Conservation (phyloP, 2,113 vertebrate species). For the Chaenocephalus aceratus region DNA sequence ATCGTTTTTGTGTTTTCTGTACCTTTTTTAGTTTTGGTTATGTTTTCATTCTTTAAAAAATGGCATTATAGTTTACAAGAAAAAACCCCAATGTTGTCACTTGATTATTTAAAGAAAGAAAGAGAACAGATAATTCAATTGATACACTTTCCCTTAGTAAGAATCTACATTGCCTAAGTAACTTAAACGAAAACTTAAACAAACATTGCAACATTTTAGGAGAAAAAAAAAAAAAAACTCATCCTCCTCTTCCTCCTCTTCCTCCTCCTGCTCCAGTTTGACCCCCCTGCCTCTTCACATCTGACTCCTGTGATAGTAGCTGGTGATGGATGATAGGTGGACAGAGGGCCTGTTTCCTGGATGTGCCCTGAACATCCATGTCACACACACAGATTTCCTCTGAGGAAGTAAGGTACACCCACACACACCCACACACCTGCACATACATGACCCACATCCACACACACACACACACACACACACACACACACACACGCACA, state of each 20-base stretch:
- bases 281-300: slow-evolving; percentile 12
- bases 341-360: slow-evolving; percentile 74
- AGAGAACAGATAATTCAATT: not conserved
- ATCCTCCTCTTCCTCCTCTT: not conserved
- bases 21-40: not conserved
- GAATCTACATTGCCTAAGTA: not conserved
- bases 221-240: not conserved
- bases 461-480: not conserved
- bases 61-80: not conserved
- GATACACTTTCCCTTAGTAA: not conserved
- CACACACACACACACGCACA: too few species aligned
- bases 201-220: not conserved
- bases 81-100: not conserved
- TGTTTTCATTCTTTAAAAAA: slow-evolving; percentile 18
- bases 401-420: slow-evolving; percentile 42
- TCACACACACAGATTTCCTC: slow-evolving; percentile 76
- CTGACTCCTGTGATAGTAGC: slow-evolving; percentile 21
- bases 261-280: slow-evolving; percentile 15
- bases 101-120: not conserved
- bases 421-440: not conserved
- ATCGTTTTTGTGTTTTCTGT: not conserved
- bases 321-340: slow-evolving; percentile 53
- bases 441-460: too few species aligned
- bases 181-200: slow-evolving; percentile 4
- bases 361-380: slow-evolving; percentile 74